A percentile compares a stretch with the other conserved stretches of the same genome.
Evolutionary conservation across 2,797 vertebrate genomes (phyloP).

Genomic region (Chanos chanos): DNA sequence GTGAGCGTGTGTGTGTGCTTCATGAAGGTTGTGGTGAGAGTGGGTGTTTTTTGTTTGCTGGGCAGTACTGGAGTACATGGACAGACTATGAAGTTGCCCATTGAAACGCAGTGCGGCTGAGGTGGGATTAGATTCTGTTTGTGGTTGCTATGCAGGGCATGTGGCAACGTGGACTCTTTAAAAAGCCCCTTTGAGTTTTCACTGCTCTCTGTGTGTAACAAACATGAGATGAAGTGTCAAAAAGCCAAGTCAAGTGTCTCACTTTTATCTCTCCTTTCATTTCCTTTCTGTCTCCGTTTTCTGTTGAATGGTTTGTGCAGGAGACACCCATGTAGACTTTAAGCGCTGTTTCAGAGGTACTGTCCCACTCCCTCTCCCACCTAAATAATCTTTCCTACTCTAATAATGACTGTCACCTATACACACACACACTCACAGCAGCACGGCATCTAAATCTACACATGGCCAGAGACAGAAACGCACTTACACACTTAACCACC

Average conservation of each 20-base stretch:
- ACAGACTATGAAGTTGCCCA: too few relatives aligned
- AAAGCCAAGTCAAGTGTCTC: slow-evolving; percentile 52
- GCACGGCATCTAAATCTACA: neutral
- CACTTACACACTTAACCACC: neutral
- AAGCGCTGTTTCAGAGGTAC: too few relatives aligned
- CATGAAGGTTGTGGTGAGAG: neutral
- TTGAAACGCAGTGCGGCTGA: neutral
- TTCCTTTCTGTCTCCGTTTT: too few relatives aligned
- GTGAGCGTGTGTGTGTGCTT: slow-evolving; percentile 20
- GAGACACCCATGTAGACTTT: too few relatives aligned
- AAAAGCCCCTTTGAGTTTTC: slow-evolving; percentile 57
- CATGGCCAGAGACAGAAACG: slow-evolving; percentile 10
- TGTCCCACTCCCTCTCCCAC: slow-evolving; percentile 6
- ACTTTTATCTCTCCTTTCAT: too few relatives aligned
- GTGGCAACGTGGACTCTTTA: slow-evolving; percentile 54
- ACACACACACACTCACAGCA: neutral
- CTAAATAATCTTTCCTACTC: neutral
- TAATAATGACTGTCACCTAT: neutral
- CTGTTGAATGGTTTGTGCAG: too few relatives aligned
- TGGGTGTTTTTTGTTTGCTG: too few relatives aligned
- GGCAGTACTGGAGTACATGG: too few relatives aligned
- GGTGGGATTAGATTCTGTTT: slow-evolving; percentile 65
- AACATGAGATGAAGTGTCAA: slow-evolving; percentile 53
- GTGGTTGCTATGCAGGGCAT: slow-evolving; percentile 51
- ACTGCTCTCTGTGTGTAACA: slow-evolving; percentile 50